Base-by-base conservation (phyloP, 2,113 vertebrate species). In the Petroica traversi region DNA sequence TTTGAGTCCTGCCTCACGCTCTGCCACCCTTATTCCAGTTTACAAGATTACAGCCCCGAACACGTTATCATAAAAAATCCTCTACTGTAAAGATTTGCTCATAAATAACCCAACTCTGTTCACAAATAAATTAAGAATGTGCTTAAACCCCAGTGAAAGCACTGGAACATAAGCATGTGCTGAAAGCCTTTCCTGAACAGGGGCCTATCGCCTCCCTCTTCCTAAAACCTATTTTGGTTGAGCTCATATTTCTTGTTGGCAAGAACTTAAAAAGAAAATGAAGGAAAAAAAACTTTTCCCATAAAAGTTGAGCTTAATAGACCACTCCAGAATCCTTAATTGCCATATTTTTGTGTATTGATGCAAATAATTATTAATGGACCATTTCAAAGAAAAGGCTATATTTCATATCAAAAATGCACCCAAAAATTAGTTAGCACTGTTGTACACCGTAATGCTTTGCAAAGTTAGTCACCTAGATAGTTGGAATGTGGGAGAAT, bases 111-210 rank as follows among this genome's bases (percentile, higher is more conserved):
- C 63, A 40, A 63, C 92, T 92, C 92, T 92, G 94, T 95, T 97
- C 96, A 93, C 96, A 95, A 97, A 97, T 88, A 95, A 93, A 95
- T 95, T 93, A 95, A 94, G 83, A 91, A 91, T 84, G 76, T 91
- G 86, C 93, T 95, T 95, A 95, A 96, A 74, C 40, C 91, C 61
- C 91, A 67, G 68, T 87, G 95, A 89, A 95, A 93, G 83, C 66
- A 54, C 58, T 71, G 83, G 91, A 96, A 91, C 95, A 68, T 8
- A 92, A 95, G 76, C 80, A 87, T 89, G 93, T 95, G 93, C 68
- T 93, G 93, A 92, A 96, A 97, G 58, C 57, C 91, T 74, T 93
- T 95, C 89, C 94, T 88, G 91, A 59, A 63, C 0, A 0, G 77
- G 73, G 84, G 51, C 76, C 86, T 64, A 48, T 81, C 55, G 1